Evolutionary conservation across 2,797 vertebrate species (phyloP).

Genomic region (Halcyon badia): DNA sequence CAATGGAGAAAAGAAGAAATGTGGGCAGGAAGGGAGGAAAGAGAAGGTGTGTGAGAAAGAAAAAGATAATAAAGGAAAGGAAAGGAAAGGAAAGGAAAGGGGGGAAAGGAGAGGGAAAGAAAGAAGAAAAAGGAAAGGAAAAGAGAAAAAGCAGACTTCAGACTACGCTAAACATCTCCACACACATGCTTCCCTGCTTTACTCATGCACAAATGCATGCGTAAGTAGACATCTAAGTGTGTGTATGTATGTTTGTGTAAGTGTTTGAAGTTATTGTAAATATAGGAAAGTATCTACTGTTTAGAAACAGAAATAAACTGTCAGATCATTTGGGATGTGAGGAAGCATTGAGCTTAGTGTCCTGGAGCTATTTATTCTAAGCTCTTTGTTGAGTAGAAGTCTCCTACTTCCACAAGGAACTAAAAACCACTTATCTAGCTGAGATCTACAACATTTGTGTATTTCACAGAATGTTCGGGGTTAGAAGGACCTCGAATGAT

Average conservation of each 20-base stretch:
- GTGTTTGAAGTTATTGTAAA: background rate
- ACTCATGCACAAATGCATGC: fast-evolving
- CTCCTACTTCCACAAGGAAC: background rate
- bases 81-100: too few relatives aligned
- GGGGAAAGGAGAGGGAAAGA: too few relatives aligned
- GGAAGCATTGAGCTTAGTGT: background rate
- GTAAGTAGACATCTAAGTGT: background rate
- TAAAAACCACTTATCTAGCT: background rate
- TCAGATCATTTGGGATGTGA: background rate
- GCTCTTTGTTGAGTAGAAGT: background rate
- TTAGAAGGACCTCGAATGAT: too few relatives aligned
- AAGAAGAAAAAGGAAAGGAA: background rate
- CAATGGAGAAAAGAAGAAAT: background rate
- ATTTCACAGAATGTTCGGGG: background rate
- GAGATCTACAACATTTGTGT: background rate
- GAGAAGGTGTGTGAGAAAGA: too few relatives aligned
- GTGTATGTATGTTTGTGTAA: background rate
- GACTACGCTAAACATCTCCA: background rate
- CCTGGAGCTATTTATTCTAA: conserved; percentile 15
- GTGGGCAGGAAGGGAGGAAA: too few relatives aligned
- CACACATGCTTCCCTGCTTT: too few relatives aligned
- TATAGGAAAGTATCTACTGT: background rate
- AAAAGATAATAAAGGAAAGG: too few relatives aligned
- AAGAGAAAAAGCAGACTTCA: background rate
- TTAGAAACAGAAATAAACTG: conserved; percentile 26